Evolutionary conservation across 1,140 invertebrate genomes (phyloP), one percentile per base, ranked within the genome.

Genomic region (Bombus polaris): DNA sequence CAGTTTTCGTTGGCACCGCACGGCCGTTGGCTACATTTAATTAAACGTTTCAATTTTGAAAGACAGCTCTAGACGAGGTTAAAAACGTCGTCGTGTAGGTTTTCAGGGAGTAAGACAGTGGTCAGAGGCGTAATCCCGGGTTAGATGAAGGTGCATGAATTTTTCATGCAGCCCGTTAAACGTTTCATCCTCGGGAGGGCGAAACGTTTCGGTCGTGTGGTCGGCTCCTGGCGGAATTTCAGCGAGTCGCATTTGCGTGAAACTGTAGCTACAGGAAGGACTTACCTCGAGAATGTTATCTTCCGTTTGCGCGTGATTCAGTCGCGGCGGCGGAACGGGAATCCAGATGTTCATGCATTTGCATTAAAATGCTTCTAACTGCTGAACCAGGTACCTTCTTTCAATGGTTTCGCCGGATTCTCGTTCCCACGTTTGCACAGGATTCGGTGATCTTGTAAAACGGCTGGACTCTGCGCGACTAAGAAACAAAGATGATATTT

Each of bases 301-400:
- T 83, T 87, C 73, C 82, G 86, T 84, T 87, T 89, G 59, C 72
- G 42, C 65, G 81, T 71, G 85, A 86, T 86, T 81, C 81, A 66
- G 75, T 75, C 42, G 39, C 35, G 35, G 62, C 57, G 32, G 53
- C 35, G 73, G 81, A 76, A 65, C 76, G 86, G 65, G 57, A 47
- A 76, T 82, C 79, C 81, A 82, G 78, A 83, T 80, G 88, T 84
- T 76, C 81, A 13, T 39, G 78, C 88, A 90, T 90, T 90, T 90
- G 86, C 89, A 90, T 90, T 85, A 90, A 90, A 90, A 90, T 90
- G 86, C 86, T 59, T 59, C 57, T 76, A 88, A 70, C 68, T 44
- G 68, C 22, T 66, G 59, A 89, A 53, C 81, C 71, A 65, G 53
- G 12, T 76, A 80, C 47, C n/a, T 83, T 68, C 86, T 79, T 78